Conservation (phyloP, 1,140 invertebrate genomes). For the Chelonus insularis region DNA sequence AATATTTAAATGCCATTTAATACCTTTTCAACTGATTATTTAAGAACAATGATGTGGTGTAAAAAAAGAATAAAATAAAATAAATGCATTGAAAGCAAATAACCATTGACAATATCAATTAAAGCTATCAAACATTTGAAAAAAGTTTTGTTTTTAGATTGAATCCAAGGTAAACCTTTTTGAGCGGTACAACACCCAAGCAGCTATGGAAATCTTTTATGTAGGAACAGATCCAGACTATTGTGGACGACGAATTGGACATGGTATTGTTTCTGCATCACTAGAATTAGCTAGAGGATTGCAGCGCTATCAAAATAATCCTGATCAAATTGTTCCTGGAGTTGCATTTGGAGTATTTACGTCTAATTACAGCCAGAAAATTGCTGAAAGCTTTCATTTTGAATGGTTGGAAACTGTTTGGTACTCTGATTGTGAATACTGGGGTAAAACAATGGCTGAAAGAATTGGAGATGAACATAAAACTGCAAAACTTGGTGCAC, state of each 20-base stretch:
- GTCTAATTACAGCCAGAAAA: constrained; percentile 43
- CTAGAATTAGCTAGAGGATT: constrained; percentile 31
- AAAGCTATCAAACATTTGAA: not conserved
- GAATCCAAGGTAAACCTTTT: constrained; percentile 41
- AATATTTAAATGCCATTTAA: too few relatives aligned
- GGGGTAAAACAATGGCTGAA: constrained; percentile 40
- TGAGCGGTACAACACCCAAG: constrained; percentile 33
- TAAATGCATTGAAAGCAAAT: not conserved
- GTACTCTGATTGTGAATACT: constrained; percentile 39
- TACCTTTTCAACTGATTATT: too few relatives aligned
- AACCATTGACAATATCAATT: not conserved
- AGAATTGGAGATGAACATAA: constrained; percentile 40
- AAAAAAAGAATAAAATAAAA: too few relatives aligned
- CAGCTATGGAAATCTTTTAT: constrained; percentile 45
- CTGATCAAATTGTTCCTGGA: constrained; percentile 29
- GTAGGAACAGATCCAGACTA: constrained; percentile 40
- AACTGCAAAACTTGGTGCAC: constrained; percentile 32
- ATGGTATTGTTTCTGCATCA: constrained; percentile 33
- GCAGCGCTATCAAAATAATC: too few relatives aligned
- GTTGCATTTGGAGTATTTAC: constrained; percentile 41
- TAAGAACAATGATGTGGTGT: too few relatives aligned
- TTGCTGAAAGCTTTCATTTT: constrained; percentile 39
- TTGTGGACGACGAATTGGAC: constrained; percentile 39
- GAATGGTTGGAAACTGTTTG: constrained; percentile 30
- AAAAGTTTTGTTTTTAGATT: constrained; percentile 30